Percentiles rank a stretch among this genome's conserved stretches.
Evolutionary conservation across 2,113 vertebrate genomes (phyloP).

Genomic region (Cynoglossus semilaevis): DNA sequence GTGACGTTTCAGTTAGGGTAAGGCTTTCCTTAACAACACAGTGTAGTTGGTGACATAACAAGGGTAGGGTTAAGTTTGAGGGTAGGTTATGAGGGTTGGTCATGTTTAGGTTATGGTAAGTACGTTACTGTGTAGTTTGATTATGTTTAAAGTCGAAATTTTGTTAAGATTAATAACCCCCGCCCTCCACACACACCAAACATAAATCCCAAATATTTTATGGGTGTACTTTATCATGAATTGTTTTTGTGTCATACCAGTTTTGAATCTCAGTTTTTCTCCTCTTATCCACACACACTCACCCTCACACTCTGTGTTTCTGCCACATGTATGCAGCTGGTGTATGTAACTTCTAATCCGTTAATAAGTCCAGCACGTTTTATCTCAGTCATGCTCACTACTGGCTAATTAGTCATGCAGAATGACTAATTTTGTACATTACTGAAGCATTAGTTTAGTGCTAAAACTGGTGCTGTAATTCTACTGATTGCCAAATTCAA

Average conservation of each 20-base stretch:
- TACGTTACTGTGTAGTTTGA: too few species aligned
- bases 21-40: not conserved
- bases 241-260: too few species aligned
- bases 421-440: not conserved
- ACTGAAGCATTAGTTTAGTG: not conserved
- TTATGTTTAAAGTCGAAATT: too few species aligned
- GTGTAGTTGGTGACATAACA: not conserved
- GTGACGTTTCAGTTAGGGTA: not conserved
- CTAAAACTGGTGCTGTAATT: not conserved
- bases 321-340: not conserved
- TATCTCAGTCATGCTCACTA: not conserved
- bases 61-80: not conserved
- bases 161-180: too few species aligned
- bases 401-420: conserved; percentile 2
- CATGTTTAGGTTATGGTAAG: too few species aligned
- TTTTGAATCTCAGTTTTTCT: too few species aligned
- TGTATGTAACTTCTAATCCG: not conserved
- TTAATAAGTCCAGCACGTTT: not conserved
- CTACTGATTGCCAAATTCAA: too few species aligned
- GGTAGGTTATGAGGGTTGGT: too few species aligned
- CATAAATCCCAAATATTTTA: too few species aligned
- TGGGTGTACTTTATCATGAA: too few species aligned
- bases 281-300: not conserved
- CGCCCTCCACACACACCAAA: too few species aligned
- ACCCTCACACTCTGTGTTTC: not conserved